Evolutionary conservation across 2,888 invertebrate species (phyloP).

Genomic region (Noctua janthina): DNA sequence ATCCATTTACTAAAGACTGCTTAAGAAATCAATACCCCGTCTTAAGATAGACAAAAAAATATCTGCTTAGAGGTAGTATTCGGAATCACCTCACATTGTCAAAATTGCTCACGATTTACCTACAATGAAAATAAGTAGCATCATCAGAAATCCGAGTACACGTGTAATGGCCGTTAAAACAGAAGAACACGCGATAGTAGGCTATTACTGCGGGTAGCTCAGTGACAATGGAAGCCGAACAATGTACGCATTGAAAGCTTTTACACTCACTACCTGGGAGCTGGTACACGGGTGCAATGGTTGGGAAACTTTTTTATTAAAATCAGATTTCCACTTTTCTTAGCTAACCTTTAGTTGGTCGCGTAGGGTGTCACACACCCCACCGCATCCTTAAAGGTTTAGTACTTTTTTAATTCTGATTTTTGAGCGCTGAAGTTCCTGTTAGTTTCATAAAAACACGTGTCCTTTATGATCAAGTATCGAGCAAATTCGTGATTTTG

Average conservation of each 20-base stretch:
- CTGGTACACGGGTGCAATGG: conserved; percentile 53
- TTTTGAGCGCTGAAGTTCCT: no score
- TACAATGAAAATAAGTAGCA: conserved; percentile 17
- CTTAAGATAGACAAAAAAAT: neutral
- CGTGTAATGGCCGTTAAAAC: conserved; percentile 21
- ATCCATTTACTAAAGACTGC: neutral
- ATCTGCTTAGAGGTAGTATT: neutral
- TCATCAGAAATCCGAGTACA: conserved; percentile 25
- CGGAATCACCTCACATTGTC: neutral
- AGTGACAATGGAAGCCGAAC: conserved; percentile 65
- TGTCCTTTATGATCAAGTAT: no score
- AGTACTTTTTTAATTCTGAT: no score
- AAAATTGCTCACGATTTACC: neutral
- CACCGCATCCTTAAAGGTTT: no score
- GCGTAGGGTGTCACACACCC: no score
- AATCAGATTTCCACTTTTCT: no score
- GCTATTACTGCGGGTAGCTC: conserved; percentile 38
- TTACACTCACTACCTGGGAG: conserved; percentile 60
- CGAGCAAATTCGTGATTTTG: no score
- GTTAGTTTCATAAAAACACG: no score
- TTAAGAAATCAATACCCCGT: neutral
- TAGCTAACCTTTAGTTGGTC: no score
- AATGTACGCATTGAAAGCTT: conserved; percentile 73
- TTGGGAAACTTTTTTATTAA: neutral
- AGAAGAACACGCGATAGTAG: conserved; percentile 29